Evolutionary conservation across 2,888 invertebrate genomes (phyloP), one percentile per base, ranked within the genome.

Genomic region (Thecocarcelia acutangulata): DNA sequence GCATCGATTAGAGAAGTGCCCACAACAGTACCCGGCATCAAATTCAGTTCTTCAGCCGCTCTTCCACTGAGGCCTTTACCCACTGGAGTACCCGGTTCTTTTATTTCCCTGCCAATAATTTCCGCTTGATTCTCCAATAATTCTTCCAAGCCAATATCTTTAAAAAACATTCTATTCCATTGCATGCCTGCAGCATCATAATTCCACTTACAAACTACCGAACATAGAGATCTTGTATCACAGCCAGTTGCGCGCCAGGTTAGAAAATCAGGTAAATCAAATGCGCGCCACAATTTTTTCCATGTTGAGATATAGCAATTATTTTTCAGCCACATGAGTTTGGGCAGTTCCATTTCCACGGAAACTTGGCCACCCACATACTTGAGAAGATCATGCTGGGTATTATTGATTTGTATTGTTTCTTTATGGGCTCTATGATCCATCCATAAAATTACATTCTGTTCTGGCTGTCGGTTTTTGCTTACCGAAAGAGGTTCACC

Each of bases 281-380:
- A 97, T 86, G 97, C 95, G 79, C 94, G 92, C 64, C 94, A 94
- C 61, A 94, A 94, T 75, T 93, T 93, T 0, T 91, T 85, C 96
- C 96, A 98, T 2, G 88, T 88, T 85, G 93, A 93, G 3, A 92
- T 88, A 0, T 93, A 90, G 11, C 96, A 88, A 91, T 95, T 92
- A 85, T 92, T 93, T 90, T 98, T 98, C 1, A 98, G 89, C 98
- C 98, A 99, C 33, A 98, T 90, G 17, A 98, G 90, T 92, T 98
- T 99, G 0, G 98, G 98, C 77, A 96, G 95, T 92, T 98, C 94
- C 98, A 98, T 98, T 93, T 98, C 98, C n/a, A 97, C 92, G 0
- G 98, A 98, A 6, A 98, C 95, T 91, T 94, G 95, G 0, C 97
- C 97, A 1, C 98, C 98, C 2, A 97, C 96, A 91, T 95, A 96